phyloP scores from a whole-genome alignment of 2,797 vertebrate genomes.

The Myripristis murdjan region DNA sequence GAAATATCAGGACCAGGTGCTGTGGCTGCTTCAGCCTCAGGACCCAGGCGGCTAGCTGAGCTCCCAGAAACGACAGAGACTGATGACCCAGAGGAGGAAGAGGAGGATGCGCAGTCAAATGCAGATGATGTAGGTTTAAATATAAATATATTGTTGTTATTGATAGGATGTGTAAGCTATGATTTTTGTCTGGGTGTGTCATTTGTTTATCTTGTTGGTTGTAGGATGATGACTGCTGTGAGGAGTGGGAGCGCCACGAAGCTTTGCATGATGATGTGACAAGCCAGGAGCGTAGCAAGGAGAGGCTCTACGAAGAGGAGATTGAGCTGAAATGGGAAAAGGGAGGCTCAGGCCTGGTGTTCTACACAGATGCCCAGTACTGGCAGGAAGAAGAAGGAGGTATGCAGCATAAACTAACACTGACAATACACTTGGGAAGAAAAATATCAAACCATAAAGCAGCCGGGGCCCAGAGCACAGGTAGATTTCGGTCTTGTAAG shows the following conservation, averaged over 20 bases:
- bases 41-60: not conserved
- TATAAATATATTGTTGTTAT: not conserved
- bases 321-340: conserved; percentile 99
- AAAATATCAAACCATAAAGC: no score
- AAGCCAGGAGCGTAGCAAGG: conserved; percentile 90
- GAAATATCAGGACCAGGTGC: conserved; percentile 80
- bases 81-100: conserved; percentile 49
- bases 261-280: conserved; percentile 95
- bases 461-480: no score
- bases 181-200: not conserved
- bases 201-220: conserved; percentile 20
- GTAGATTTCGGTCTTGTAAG: no score
- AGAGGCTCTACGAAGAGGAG: conserved; percentile 94
- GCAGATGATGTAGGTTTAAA: conserved; percentile 90
- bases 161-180: not conserved
- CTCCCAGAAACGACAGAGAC: conserved; percentile 56
- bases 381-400: conserved; percentile 96
- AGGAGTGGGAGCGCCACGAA: conserved; percentile 97
- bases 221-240: conserved; percentile 93
- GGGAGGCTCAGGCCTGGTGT: conserved; percentile 95
- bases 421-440: not conserved
- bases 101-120: conserved; percentile 81
- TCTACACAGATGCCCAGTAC: conserved; percentile 97
- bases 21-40: conserved; percentile 14
- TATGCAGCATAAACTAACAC: conserved; percentile 49